Base-by-base conservation (phyloP, 2,888 invertebrate genomes). In the Orthosia cruda region DNA sequence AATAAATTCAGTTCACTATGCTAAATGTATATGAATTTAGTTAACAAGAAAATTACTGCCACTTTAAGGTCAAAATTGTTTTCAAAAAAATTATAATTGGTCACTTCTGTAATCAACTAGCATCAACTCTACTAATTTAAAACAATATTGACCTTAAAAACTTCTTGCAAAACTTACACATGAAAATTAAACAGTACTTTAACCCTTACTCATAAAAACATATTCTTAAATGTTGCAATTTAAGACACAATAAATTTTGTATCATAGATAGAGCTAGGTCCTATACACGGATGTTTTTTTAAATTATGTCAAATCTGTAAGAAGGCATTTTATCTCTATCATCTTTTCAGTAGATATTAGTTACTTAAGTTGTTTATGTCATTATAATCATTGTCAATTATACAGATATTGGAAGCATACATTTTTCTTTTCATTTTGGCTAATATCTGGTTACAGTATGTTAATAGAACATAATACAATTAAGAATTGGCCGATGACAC, bases 391-490 rank as follows among this genome's bases (percentile, higher is more conserved):
- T 62, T 63, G 68, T 77, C 65, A 71, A 67, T 66, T 47, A 59
- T 64, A 77, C 58, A 74, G 49, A 58, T 57, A 67, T 50, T 74
- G 77, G 85, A 81, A 85, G 83, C 75, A 72, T 65, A 47, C n/a
- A n/a, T 59, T 76, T 61, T 64, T 54, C 57, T 50, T 40, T 40
- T 66, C 23, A 49, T 49, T 80, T 84, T 74, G 78, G 74, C 67
- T 64, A 23, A 20, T 59, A 50, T 47, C 40, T 52, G 47, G 59
- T 64, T 47, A 70, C 32, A 79, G 15, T 52, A 71, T 86, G 84
- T 98, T 96, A 99, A 97, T 99, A 99, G 97, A 99, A 99, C 92
- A 98, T 98, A 83, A 99, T 98, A 89, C 99, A 99, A 94, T 99
- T 99, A 83, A 99, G 97, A 90, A 99, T 98, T 80, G 98, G 97